Evolutionary conservation across 2,113 vertebrate genomes (phyloP).

Genomic region (Chionis minor): DNA sequence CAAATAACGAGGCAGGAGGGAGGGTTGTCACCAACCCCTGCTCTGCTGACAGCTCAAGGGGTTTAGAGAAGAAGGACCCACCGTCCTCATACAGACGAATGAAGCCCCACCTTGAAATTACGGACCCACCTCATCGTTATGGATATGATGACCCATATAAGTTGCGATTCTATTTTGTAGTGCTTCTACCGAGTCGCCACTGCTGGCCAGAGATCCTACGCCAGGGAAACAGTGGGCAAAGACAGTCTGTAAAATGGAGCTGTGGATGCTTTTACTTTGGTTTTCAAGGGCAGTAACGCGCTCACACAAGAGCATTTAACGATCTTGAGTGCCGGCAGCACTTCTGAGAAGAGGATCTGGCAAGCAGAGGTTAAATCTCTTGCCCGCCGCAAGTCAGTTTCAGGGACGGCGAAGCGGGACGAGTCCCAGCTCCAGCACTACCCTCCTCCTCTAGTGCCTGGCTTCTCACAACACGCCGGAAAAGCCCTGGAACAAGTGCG

Average conservation of each 20-base stretch:
- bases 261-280: not conserved
- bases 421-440: accelerated
- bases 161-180: not conserved
- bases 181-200: too few species aligned
- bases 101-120: not conserved
- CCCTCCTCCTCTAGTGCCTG: not conserved
- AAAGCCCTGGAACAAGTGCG: not conserved
- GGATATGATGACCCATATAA: too few species aligned
- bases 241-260: not conserved
- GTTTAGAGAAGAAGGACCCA: not conserved
- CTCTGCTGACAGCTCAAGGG: not conserved
- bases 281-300: not conserved
- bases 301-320: not conserved
- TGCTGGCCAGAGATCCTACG: not conserved
- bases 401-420: not conserved
- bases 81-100: not conserved
- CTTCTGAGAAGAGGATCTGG: not conserved
- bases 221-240: not conserved
- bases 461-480: accelerated
- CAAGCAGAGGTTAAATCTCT: not conserved
- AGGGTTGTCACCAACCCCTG: not conserved
- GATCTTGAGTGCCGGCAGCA: not conserved
- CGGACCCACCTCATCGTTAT: too few species aligned
- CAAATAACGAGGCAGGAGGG: not conserved
- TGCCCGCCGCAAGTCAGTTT: not conserved